phyloP scores from a whole-genome alignment of 2,113 vertebrate species.

The Condylura cristata region DNA sequence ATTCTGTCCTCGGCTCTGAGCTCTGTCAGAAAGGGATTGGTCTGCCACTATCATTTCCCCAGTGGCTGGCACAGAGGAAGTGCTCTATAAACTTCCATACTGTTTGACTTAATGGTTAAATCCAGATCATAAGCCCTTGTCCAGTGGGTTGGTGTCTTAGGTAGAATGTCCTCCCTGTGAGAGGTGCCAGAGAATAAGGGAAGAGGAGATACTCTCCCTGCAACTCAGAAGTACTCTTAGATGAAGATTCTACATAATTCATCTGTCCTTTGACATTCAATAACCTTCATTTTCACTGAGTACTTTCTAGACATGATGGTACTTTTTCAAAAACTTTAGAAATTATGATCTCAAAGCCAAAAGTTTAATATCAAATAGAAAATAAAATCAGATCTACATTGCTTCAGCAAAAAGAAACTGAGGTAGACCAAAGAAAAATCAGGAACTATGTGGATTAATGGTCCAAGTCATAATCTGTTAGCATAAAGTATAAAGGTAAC shows the following conservation, averaged over 20 bases:
- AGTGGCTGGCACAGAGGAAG: neutral
- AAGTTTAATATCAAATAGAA: conserved; percentile 4
- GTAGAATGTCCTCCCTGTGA: neutral
- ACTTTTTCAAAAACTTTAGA: neutral
- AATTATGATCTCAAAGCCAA: neutral
- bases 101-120: neutral
- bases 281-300: neutral
- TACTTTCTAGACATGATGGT: neutral
- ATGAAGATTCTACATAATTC: neutral
- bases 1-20: neutral
- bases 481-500: neutral
- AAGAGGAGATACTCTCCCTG: neutral
- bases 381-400: neutral
- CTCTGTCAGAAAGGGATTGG: neutral
- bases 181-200: neutral
- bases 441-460: neutral
- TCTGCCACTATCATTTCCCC: neutral
- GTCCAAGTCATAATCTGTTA: neutral
- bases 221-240: neutral
- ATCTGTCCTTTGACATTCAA: neutral
- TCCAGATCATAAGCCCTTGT: neutral
- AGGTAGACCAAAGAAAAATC: neutral
- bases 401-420: neutral
- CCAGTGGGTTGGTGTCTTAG: neutral
- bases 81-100: neutral